phyloP scores from a whole-genome alignment of 2,888 invertebrate genomes.

The Melinaea marsaeus region DNA sequence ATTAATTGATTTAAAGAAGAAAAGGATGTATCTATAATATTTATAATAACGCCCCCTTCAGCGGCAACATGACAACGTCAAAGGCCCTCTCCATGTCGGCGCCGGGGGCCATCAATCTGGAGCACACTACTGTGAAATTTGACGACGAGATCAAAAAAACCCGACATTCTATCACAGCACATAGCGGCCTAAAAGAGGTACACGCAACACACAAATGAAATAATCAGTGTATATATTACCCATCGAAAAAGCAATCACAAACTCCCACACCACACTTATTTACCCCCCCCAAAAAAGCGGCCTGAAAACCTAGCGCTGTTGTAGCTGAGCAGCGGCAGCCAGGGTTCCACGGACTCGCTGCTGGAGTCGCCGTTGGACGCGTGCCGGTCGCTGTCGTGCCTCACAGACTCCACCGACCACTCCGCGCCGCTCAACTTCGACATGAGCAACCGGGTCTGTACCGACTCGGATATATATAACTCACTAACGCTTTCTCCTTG shows the following conservation, averaged over 20 bases:
- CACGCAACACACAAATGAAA: not conserved
- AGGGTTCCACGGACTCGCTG: slow-evolving; percentile 76
- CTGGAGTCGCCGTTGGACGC: slow-evolving; percentile 81
- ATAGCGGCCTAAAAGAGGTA: slow-evolving; percentile 56
- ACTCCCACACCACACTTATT: not conserved
- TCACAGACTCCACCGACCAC: slow-evolving; percentile 94
- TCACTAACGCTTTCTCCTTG: no score
- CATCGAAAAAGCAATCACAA: no score
- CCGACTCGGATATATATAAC: not conserved
- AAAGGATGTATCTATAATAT: not conserved
- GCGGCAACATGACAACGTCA: slow-evolving; percentile 83
- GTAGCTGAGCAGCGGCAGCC: slow-evolving; percentile 52
- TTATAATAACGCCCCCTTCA: slow-evolving; percentile 36
- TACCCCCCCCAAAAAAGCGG: not conserved
- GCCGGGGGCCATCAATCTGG: slow-evolving; percentile 90
- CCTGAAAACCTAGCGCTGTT: not conserved
- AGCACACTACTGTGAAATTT: slow-evolving; percentile 84
- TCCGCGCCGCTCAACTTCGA: slow-evolving; percentile 95
- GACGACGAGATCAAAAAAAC: slow-evolving; percentile 78
- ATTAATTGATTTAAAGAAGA: not conserved
- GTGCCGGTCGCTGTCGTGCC: slow-evolving; percentile 89
- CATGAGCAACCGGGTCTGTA: slow-evolving; percentile 90
- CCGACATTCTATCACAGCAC: slow-evolving; percentile 69
- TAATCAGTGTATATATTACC: slow-evolving; percentile 1
- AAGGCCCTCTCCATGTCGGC: slow-evolving; percentile 90